These are phyloP conservation scores for Oligia fasciuncula DNA, from an alignment of 2,888 invertebrate species.

Conservation along the genomic window DNA sequence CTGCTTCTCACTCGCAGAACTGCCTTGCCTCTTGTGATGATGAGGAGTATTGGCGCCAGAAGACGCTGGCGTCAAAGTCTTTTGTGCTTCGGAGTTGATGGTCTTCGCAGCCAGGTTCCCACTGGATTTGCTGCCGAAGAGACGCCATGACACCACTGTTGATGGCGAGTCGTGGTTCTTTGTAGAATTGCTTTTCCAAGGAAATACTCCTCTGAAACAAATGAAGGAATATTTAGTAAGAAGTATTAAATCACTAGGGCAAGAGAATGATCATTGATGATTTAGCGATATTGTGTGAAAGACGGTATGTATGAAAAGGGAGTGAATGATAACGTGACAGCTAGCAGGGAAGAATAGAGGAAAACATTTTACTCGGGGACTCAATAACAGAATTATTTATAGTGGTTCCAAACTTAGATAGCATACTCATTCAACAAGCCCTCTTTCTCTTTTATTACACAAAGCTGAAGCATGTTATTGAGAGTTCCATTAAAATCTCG, in stretches of 20 bases:
- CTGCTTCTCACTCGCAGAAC: conserved; percentile 89
- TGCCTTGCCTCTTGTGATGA: conserved; percentile 85
- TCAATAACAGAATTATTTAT: conserved; percentile 2
- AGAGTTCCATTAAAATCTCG: conserved; percentile 46
- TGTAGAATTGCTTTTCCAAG: conserved; percentile 86
- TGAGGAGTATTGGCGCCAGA: conserved; percentile 85
- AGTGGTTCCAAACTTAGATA: background rate
- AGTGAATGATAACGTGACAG: conserved; percentile 3
- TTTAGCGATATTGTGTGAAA: background rate
- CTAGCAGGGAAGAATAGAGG: background rate
- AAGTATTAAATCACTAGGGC: background rate
- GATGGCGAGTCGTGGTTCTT: conserved; percentile 77
- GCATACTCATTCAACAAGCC: conserved; percentile 3
- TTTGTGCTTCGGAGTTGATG: conserved; percentile 77
- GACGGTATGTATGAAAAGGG: background rate
- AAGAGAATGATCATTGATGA: background rate
- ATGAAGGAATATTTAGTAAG: conserved; percentile 32
- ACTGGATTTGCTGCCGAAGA: conserved; percentile 86
- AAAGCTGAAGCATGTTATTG: conserved; percentile 35
- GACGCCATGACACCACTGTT: conserved; percentile 78
- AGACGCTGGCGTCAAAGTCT: conserved; percentile 80
- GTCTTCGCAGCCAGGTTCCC: conserved; percentile 79
- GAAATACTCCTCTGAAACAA: conserved; percentile 89
- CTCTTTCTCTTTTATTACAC: conserved; percentile 34
- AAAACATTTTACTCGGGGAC: background rate